phyloP scores from a whole-genome alignment of 2,113 vertebrate species.

The Oreocharis arfaki region DNA sequence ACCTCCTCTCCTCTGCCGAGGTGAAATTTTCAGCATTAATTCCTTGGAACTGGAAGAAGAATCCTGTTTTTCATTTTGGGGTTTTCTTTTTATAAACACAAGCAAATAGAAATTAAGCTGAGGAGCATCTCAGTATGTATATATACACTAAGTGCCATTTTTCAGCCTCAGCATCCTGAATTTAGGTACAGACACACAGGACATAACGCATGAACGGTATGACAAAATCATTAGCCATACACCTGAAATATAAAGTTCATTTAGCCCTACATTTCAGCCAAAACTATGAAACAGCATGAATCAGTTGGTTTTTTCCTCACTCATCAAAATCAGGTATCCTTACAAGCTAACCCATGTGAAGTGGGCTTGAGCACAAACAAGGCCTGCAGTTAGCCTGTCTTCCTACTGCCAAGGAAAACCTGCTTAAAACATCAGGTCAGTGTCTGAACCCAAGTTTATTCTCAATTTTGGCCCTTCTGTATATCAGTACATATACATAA shows the following conservation, averaged over 20 bases:
- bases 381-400: background rate
- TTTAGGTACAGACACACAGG: background rate
- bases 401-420: background rate
- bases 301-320: background rate
- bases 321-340: background rate
- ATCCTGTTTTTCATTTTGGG: fast-evolving
- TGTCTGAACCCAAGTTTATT: background rate
- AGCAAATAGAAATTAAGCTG: background rate
- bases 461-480: background rate
- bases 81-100: background rate
- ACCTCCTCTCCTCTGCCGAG: background rate
- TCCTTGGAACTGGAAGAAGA: background rate
- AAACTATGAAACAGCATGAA: background rate
- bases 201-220: background rate
- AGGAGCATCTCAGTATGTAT: background rate
- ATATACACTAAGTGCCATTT: background rate
- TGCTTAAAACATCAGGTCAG: background rate
- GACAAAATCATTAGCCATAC: background rate
- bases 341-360: background rate
- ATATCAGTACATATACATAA: background rate
- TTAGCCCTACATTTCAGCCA: background rate
- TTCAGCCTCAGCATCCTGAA: background rate
- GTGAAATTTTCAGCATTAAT: background rate
- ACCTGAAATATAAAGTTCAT: background rate
- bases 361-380: background rate